Evolutionary conservation across 2,113 vertebrate genomes (phyloP).

Genomic region (Scomber scombrus): DNA sequence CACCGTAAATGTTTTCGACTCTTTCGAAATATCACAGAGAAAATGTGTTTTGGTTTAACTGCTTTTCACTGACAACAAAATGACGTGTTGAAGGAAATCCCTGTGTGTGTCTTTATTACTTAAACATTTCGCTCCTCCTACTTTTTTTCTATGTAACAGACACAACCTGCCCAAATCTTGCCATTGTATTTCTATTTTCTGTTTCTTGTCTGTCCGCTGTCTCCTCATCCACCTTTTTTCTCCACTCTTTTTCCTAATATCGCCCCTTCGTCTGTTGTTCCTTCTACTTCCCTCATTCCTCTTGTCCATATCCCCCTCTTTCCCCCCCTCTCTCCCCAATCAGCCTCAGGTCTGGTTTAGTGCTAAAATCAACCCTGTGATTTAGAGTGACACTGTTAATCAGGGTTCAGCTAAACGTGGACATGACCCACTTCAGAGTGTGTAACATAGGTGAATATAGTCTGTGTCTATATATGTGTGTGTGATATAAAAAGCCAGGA

Average conservation of each 20-base stretch:
- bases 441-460: constrained; percentile 48
- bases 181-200: neutral
- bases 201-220: constrained; percentile 10
- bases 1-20: constrained; percentile 27
- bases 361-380: constrained; percentile 56
- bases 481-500: neutral
- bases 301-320: neutral
- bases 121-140: constrained; percentile 10
- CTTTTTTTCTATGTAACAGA: neutral
- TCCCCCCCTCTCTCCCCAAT: constrained; percentile 18
- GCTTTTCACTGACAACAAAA: constrained; percentile 36
- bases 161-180: constrained; percentile 4
- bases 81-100: constrained; percentile 29
- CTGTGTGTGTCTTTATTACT: neutral
- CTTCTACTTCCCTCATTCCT: neutral
- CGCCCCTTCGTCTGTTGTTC: neutral
- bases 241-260: neutral
- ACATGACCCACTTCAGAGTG: constrained; percentile 57
- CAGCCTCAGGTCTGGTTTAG: constrained; percentile 66
- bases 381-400: constrained; percentile 74
- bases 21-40: constrained; percentile 37
- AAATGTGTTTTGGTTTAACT: constrained; percentile 46
- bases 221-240: neutral
- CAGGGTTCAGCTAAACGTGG: constrained; percentile 69
- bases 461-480: constrained; percentile 7